Conservation (phyloP, 2,113 vertebrate species). For the Anser cygnoides region DNA sequence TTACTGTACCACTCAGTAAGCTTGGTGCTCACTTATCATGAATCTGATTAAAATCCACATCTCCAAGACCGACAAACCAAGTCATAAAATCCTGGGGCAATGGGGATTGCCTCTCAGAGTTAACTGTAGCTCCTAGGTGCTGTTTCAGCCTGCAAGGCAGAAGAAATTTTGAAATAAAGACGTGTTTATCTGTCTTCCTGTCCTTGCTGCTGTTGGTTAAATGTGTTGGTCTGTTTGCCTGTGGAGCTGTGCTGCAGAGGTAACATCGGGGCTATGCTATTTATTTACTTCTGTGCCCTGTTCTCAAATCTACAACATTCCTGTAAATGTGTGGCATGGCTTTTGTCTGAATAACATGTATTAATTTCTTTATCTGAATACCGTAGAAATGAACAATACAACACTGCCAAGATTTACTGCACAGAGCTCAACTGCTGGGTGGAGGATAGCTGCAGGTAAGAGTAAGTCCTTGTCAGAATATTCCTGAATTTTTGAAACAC, state of each 20-base stretch:
- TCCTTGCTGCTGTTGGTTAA: not conserved
- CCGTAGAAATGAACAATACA: not conserved
- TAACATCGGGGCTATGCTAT: fast-evolving
- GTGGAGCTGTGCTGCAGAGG: not conserved
- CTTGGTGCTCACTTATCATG: not conserved
- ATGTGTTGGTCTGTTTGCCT: fast-evolving
- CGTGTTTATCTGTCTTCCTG: not conserved
- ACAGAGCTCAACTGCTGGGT: not conserved
- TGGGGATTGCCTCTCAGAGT: not conserved
- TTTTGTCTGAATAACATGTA: not conserved
- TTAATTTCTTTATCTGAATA: not conserved
- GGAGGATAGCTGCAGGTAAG: not conserved
- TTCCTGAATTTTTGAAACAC: not conserved
- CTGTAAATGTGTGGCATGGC: fast-evolving
- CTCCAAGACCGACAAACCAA: not conserved
- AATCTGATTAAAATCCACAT: not conserved
- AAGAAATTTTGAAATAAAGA: not conserved
- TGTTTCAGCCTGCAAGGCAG: not conserved
- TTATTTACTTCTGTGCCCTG: not conserved
- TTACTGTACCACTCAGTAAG: not conserved
- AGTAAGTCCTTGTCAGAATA: not conserved
- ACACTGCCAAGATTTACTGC: not conserved
- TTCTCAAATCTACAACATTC: not conserved
- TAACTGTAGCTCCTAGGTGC: not conserved
- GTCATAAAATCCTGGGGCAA: not conserved